Evolutionary conservation across 2,888 invertebrate genomes (phyloP), one percentile per base, ranked within the genome.

Genomic region (Melikaiella ostensackeni): DNA sequence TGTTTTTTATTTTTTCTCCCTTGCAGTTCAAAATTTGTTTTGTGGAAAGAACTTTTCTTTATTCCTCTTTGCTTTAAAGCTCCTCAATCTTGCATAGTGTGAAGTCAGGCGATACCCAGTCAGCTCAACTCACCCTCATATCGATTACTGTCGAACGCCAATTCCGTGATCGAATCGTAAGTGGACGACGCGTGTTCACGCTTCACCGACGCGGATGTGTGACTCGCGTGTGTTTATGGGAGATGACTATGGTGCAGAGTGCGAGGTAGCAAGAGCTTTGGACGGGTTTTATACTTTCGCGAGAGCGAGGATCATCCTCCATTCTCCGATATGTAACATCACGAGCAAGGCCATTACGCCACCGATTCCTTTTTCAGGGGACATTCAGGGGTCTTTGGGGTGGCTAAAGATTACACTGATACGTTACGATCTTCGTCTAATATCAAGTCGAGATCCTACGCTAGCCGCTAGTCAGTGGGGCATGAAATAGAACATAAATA

Each of bases 301-400:
- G 87, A 81, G 86, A 81, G 82, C 79, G 85, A 79, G 85, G 82
- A 83, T 85, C 82, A 84, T 86, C 84, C 80, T 83, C 84, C 83
- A 77, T 85, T 84, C 82, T 86, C 87, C 87, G 86, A 89, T 88
- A 86, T 89, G 89, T 87, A 89, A 89, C 88, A 89, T 88, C 84
- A 86, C 88, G 89, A 89, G 89, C 89, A 89, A 89, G 89, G 88
- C 86, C 89, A 86, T 89, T 89, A 86, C 88, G 86, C 84, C 89
- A 88, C 83, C 83, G 82, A 86, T 84, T 82, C 80, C 80, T 83
- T 82, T 82, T 78, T 83, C 78, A 84, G 79, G 80, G 78, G 78
- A 80, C 77, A 77, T 55, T 63, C 55, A 63, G 46, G 77, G 66
- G 30, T 62, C 77, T 77, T 80, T 82, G 78, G 81, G 81, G 81